Conservation (phyloP, 2,888 invertebrate species). For the Kuschelorhynchus macadamiae region DNA sequence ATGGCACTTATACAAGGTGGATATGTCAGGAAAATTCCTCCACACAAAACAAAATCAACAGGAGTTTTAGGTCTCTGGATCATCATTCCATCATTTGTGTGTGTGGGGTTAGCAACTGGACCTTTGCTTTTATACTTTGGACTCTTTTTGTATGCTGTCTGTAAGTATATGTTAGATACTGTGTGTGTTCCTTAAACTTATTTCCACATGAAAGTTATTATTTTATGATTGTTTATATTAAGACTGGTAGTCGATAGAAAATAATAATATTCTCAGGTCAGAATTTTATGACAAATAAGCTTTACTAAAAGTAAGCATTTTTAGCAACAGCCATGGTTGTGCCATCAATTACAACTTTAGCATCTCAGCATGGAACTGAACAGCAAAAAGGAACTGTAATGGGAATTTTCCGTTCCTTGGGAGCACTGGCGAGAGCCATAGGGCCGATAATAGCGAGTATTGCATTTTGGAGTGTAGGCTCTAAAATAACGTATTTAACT, state of each 20-base stretch:
- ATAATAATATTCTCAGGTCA: too few species aligned
- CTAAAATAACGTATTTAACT: slow-evolving; percentile 83
- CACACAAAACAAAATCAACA: slow-evolving; percentile 79
- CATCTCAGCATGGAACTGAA: slow-evolving; percentile 84
- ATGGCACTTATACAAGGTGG: slow-evolving; percentile 95
- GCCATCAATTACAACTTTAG: slow-evolving; percentile 93
- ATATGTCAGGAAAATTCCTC: slow-evolving; percentile 85
- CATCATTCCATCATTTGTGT: slow-evolving; percentile 88
- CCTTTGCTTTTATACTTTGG: slow-evolving; percentile 81
- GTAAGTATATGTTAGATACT: too few species aligned
- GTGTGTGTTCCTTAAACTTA: too few species aligned
- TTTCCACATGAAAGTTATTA: too few species aligned
- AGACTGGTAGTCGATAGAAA: too few species aligned
- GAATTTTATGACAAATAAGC: not conserved
- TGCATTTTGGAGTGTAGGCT: slow-evolving; percentile 93
- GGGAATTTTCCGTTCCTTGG: slow-evolving; percentile 94
- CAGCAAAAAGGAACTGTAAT: slow-evolving; percentile 93
- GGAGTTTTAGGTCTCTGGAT: slow-evolving; percentile 84
- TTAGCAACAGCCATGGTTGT: slow-evolving; percentile 93
- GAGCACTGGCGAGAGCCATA: slow-evolving; percentile 91
- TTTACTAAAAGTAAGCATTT: slow-evolving; percentile 49
- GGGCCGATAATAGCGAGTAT: slow-evolving; percentile 92
- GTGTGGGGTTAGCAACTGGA: slow-evolving; percentile 82
- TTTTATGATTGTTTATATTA: too few species aligned
- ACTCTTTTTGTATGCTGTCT: slow-evolving; percentile 89